Conservation (phyloP, 2,888 invertebrate species). For the Cantharis rufa region DNA sequence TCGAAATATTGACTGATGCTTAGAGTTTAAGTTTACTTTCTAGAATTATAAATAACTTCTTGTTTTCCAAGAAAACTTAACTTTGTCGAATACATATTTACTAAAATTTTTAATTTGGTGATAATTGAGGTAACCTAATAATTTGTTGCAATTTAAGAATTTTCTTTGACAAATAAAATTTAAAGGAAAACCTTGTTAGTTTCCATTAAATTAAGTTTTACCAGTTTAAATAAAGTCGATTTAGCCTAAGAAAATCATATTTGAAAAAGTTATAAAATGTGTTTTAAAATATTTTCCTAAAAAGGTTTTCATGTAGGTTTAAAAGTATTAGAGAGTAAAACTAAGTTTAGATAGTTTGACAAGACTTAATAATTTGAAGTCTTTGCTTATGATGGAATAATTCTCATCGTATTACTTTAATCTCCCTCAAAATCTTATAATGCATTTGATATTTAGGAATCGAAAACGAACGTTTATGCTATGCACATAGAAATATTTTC, state of each 20-base stretch:
- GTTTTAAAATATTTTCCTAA: background rate
- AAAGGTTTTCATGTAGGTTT: background rate
- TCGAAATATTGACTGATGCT: slow-evolving; percentile 1
- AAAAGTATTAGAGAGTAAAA: background rate
- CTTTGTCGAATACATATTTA: background rate
- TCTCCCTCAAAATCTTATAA: background rate
- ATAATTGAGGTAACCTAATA: background rate
- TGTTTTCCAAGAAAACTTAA: background rate
- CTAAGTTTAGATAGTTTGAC: background rate
- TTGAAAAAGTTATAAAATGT: background rate
- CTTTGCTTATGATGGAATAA: background rate
- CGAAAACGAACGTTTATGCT: background rate
- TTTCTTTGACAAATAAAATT: background rate
- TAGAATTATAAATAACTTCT: background rate
- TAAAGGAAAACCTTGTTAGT: background rate
- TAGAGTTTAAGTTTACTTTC: background rate
- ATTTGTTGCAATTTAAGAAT: background rate
- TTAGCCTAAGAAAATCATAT: background rate
- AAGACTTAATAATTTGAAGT: background rate
- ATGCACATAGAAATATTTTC: background rate
- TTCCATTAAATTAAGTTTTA: background rate
- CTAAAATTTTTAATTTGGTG: background rate
- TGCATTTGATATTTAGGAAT: background rate
- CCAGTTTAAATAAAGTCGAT: background rate
- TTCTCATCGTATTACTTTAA: background rate